These are phyloP conservation scores for Lordiphosa mommai DNA, from an alignment of 1,140 invertebrate species.

Conservation along the genomic window DNA sequence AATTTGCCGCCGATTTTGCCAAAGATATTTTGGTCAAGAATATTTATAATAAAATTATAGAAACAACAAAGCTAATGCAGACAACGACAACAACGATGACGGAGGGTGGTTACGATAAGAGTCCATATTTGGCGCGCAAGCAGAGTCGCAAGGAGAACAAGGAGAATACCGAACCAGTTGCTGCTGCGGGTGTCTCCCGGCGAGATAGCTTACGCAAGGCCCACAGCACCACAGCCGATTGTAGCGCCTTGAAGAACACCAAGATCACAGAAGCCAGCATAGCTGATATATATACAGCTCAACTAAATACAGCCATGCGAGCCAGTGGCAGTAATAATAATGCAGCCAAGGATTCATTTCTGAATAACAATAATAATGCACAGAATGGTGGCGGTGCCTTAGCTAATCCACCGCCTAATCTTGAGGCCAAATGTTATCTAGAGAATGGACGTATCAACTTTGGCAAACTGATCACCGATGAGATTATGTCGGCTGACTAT, in stretches of 20 bases:
- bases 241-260: slow-evolving; percentile 46
- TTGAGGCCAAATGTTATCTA: slow-evolving; percentile 83
- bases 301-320: slow-evolving; percentile 66
- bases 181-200: slow-evolving; percentile 16
- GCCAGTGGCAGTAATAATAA: slow-evolving; percentile 39
- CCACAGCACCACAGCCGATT: slow-evolving; percentile 58
- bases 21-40: slow-evolving; percentile 89
- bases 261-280: slow-evolving; percentile 59
- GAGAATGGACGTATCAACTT: slow-evolving; percentile 88
- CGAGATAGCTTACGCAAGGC: slow-evolving; percentile 69
- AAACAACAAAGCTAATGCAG: slow-evolving; percentile 84
- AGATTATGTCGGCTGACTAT: slow-evolving; percentile 90
- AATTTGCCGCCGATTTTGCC: slow-evolving; percentile 95
- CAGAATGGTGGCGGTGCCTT: slow-evolving; percentile 19
- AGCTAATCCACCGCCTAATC: slow-evolving; percentile 54
- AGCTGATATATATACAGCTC: slow-evolving; percentile 67
- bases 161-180: slow-evolving; percentile 54
- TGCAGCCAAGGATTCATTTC: slow-evolving; percentile 58
- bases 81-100: slow-evolving; percentile 7
- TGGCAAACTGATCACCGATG: slow-evolving; percentile 89
- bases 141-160: slow-evolving; percentile 71
- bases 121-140: slow-evolving; percentile 66
- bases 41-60: slow-evolving; percentile 87
- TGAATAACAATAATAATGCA: slow-evolving; percentile 64
- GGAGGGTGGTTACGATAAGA: slow-evolving; percentile 52